Evolutionary conservation across 1,140 invertebrate genomes (phyloP).

Genomic region (Drosophila persimilis): DNA sequence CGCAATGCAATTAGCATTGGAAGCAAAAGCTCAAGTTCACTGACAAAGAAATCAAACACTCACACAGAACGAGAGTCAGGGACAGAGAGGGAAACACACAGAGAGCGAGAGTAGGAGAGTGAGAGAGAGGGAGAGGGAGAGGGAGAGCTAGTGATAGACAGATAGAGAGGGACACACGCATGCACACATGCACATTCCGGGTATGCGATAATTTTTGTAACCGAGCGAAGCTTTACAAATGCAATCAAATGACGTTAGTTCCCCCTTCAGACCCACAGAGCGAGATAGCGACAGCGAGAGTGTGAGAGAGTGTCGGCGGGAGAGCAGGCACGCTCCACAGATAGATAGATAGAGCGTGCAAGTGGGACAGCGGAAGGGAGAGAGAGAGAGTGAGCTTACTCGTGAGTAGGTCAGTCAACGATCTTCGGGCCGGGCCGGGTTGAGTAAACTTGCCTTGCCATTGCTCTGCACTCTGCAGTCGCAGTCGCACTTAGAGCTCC

Average conservation of each 20-base stretch:
- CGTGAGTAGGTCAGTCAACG: conserved; percentile 77
- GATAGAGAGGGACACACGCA: conserved; percentile 11
- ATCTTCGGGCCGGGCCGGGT: conserved; percentile 53
- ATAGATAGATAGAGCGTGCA: conserved; percentile 10
- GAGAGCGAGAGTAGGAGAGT: not conserved
- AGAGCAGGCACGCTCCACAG: conserved; percentile 1
- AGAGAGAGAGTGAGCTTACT: conserved; percentile 18
- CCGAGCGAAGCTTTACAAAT: conserved; percentile 77
- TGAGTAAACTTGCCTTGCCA: conserved; percentile 59
- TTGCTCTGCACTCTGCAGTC: conserved; percentile 7
- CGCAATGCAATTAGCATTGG: conserved; percentile 77
- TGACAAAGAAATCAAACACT: conserved; percentile 78
- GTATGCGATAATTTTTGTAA: conserved; percentile 69
- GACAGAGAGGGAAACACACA: conserved; percentile 8
- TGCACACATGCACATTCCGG: conserved; percentile 9
- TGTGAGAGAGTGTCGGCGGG: not conserved
- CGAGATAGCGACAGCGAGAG: not conserved
- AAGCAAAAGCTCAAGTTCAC: conserved; percentile 79
- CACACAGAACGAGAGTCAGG: conserved; percentile 5
- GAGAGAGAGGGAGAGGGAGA: not conserved
- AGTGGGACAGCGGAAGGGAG: conserved; percentile 7
- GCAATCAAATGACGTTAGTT: conserved; percentile 80
- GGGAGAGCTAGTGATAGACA: conserved; percentile 4
- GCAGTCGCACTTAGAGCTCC: not conserved
- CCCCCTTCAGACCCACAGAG: conserved; percentile 1